phyloP scores from a whole-genome alignment of 2,888 invertebrate species.

The Caenorhabditis sp. region DNA sequence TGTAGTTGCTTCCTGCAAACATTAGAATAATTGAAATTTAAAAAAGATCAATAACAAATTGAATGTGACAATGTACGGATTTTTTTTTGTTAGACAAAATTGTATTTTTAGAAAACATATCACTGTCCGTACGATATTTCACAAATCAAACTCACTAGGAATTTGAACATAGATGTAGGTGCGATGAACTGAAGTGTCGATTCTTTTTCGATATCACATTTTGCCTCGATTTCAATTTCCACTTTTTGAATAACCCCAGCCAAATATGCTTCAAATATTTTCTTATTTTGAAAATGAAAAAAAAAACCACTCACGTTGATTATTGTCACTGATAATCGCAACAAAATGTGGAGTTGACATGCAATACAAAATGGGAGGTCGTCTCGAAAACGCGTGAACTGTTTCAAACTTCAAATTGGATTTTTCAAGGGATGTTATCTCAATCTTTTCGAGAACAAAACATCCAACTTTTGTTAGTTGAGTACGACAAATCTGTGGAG shows the following conservation, averaged over 20 bases:
- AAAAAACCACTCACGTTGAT: slow-evolving; percentile 19
- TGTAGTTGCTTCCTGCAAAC: slow-evolving; percentile 3
- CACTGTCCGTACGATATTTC: too few species aligned
- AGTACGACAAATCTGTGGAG: neutral
- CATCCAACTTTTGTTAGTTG: slow-evolving; percentile 13
- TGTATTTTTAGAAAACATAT: too few species aligned
- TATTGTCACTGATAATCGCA: slow-evolving; percentile 15
- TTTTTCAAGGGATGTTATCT: neutral
- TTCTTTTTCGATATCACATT: slow-evolving; percentile 26
- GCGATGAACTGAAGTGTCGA: neutral
- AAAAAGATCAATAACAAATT: slow-evolving; percentile 5
- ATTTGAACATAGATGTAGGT: neutral
- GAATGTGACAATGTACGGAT: too few species aligned
- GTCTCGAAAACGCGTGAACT: slow-evolving; percentile 9
- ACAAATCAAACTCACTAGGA: neutral
- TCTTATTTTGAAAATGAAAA: too few species aligned
- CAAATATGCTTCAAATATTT: slow-evolving; percentile 29
- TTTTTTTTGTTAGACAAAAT: too few species aligned
- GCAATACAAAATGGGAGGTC: slow-evolving; percentile 21
- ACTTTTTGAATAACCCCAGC: slow-evolving; percentile 42
- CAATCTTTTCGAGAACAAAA: slow-evolving; percentile 27
- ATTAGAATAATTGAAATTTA: slow-evolving; percentile 13
- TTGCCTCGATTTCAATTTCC: slow-evolving; percentile 40
- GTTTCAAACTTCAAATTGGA: slow-evolving; percentile 10
- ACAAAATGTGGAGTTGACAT: slow-evolving; percentile 33